Evolutionary conservation across 2,888 invertebrate species (phyloP), one percentile per base, ranked within the genome.

Genomic region (Matsumyia berberina): DNA sequence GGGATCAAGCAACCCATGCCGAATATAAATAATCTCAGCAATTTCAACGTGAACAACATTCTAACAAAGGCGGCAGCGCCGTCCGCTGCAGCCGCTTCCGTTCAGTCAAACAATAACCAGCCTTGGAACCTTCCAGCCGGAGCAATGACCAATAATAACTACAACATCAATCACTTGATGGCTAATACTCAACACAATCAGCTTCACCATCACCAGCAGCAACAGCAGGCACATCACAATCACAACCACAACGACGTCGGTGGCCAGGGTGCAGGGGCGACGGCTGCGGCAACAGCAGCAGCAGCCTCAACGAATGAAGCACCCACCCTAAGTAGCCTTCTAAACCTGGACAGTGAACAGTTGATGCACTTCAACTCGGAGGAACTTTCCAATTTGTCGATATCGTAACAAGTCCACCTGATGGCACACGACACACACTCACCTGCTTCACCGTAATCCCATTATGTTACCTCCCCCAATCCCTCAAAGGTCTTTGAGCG

Each of bases 351-450:
- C 86, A 93, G 92, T 85, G 92, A 92, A 67, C 92, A 93, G 86
- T 87, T 93, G 86, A 90, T 92, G 66, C 91, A 91, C 78, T 91
- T 93, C 42, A 92, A 92, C 88, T 93, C 93, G 1, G 92, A 92
- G 76, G 94, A 94, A 86, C 92, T 94, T 74, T 92, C 93, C 64
- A 92, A 92, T 46, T 90, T 93, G 33, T 91, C 92, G 51, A 89
- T 91, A 89, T 90, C 91, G 87, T 90, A 90, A 88, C 87, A 86
- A 29, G 62, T 15, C 11, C 42, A 46, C 42, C 39, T 67, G 49
- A 33, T 31, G 31, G n/a, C 53, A 67, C 19, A 17, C 24, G 24
- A 24, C 24, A 42, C 33, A 39, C 51, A 11, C 42, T 12, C 29
- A 55, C 35, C n/a, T 64, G 55, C 44, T 35, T 11, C 73, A 19